These are phyloP conservation scores for Aradophagus sp. DNA, from an alignment of 1,140 invertebrate genomes.

Conservation along the genomic window DNA sequence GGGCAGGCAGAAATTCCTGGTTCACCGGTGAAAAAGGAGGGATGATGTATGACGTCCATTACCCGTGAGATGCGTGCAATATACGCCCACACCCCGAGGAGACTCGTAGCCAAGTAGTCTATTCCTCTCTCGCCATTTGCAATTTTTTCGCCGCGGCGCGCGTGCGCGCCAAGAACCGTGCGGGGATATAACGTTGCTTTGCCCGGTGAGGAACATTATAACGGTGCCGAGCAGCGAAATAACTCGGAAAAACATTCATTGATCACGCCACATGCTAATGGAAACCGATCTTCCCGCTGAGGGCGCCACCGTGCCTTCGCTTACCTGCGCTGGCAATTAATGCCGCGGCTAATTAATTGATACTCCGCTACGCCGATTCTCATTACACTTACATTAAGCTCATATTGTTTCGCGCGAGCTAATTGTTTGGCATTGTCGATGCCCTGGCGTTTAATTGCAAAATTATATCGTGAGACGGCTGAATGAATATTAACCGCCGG, in stretches of 20 bases:
- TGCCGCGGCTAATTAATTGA: constrained; percentile 38
- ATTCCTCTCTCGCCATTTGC: constrained; percentile 48
- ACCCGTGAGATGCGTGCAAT: constrained; percentile 63
- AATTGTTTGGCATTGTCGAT: constrained; percentile 22
- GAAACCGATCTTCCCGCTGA: constrained; percentile 19
- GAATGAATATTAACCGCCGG: constrained; percentile 19
- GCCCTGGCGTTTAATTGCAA: constrained; percentile 22
- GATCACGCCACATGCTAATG: constrained; percentile 46
- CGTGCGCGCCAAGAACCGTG: constrained; percentile 6
- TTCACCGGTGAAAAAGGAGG: constrained; percentile 54
- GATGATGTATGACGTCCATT: constrained; percentile 67
- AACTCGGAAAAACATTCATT: constrained; percentile 55
- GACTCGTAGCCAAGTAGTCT: constrained; percentile 53
- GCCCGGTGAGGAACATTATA: constrained; percentile 25
- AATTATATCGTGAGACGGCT: constrained; percentile 10
- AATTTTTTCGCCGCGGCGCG: constrained; percentile 27
- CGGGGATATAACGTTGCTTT: constrained; percentile 16
- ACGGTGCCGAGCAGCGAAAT: constrained; percentile 43
- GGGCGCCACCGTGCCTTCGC: constrained; percentile 23
- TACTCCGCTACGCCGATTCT: constrained; percentile 22
- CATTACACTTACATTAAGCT: constrained; percentile 6
- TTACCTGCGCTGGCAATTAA: constrained; percentile 7
- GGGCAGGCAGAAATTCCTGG: constrained; percentile 58
- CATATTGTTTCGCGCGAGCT: constrained; percentile 25
- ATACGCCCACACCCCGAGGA: constrained; percentile 66